Percentiles rank a stretch among this genome's conserved stretches.
These are phyloP conservation scores for Hesperia comma DNA, from an alignment of 2,888 invertebrate genomes.

Conservation along the genomic window DNA sequence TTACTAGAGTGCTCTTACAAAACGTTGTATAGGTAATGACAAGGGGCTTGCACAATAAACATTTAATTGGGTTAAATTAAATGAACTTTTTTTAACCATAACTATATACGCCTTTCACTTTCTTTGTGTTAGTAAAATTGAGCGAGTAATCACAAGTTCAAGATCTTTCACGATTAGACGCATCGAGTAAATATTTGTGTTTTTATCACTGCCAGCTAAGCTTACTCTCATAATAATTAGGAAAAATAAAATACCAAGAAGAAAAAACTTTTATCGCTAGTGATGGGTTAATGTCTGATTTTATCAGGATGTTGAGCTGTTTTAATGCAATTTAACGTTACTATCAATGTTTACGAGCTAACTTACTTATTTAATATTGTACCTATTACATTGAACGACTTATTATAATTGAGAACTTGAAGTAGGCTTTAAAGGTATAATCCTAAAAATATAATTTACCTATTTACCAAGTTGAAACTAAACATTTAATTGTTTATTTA, in stretches of 20 bases:
- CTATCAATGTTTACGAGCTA: too few relatives aligned
- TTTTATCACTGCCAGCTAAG: not conserved
- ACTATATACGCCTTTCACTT: conserved; percentile 73
- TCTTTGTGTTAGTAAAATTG: conserved; percentile 61
- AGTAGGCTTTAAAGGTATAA: too few relatives aligned
- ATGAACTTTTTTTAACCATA: conserved; percentile 74
- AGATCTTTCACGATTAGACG: conserved; percentile 17
- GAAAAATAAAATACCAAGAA: not conserved
- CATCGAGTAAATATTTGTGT: conserved; percentile 7
- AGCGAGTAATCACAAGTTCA: conserved; percentile 46
- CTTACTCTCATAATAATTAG: not conserved
- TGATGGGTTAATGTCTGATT: not conserved
- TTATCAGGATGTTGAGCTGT: too few relatives aligned
- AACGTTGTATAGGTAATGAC: conserved; percentile 65
- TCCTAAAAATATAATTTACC: not conserved
- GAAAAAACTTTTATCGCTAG: not conserved
- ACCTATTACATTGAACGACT: too few relatives aligned
- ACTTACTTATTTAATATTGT: too few relatives aligned
- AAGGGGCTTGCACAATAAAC: conserved; percentile 71
- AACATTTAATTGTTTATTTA: not conserved
- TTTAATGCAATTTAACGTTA: too few relatives aligned
- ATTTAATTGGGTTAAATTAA: conserved; percentile 75
- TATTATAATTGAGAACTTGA: too few relatives aligned
- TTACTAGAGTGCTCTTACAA: conserved; percentile 64
- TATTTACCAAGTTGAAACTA: not conserved